These are phyloP conservation scores for Vicugna pacos DNA, from an alignment of 2,113 vertebrate species.

Conservation along the genomic window DNA sequence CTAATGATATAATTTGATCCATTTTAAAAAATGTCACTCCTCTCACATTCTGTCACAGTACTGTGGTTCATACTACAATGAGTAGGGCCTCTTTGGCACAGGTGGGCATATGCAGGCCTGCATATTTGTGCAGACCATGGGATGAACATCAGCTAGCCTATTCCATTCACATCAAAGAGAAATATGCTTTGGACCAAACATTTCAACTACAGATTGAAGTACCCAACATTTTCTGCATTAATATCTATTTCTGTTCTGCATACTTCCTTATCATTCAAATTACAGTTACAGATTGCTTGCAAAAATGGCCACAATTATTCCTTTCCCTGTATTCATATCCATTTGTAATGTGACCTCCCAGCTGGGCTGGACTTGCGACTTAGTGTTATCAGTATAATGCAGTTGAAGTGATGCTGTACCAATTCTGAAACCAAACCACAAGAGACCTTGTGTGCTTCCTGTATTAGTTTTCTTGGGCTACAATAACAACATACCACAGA, in stretches of 20 bases:
- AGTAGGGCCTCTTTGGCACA: background rate
- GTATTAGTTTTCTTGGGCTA: background rate
- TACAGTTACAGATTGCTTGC: background rate
- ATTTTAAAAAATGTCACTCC: background rate
- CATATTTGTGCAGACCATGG: too few species aligned
- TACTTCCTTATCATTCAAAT: conserved; percentile 17
- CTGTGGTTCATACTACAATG: background rate
- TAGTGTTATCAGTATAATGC: background rate
- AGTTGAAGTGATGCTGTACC: background rate
- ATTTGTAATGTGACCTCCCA: background rate
- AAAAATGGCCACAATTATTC: conserved; percentile 31
- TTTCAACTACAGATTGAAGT: conserved; percentile 7
- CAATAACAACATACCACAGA: background rate
- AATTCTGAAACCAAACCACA: background rate
- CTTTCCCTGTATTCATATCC: background rate
- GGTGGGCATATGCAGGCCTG: too few species aligned
- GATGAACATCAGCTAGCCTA: background rate
- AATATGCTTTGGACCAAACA: conserved; percentile 2
- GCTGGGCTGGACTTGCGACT: background rate
- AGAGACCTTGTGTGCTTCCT: background rate
- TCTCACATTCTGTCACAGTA: background rate
- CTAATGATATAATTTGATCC: background rate
- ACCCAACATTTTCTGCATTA: background rate
- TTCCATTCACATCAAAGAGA: background rate
- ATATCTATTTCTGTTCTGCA: background rate